phyloP scores from a whole-genome alignment of 2,113 vertebrate genomes.

The Alethe diademata region DNA sequence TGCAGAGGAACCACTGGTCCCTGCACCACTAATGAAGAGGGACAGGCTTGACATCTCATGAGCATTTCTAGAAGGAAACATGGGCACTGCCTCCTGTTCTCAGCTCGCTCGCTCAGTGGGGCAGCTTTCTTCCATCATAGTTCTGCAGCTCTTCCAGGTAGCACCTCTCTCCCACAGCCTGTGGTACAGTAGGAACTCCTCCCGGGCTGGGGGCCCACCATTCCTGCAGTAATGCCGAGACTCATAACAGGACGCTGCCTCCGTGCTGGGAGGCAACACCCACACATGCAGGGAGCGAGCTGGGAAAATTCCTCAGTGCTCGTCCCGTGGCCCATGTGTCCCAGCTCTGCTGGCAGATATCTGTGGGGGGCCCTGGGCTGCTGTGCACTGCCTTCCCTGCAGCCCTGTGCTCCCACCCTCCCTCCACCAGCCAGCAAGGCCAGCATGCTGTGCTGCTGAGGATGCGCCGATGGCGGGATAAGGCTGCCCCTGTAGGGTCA shows the following conservation, averaged over 20 bases:
- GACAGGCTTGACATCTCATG: neutral
- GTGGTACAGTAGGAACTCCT: neutral
- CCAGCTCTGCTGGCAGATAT: constrained; percentile 2
- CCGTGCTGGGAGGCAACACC: neutral
- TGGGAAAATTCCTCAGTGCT: constrained; percentile 33
- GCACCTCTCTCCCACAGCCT: neutral
- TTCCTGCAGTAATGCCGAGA: fast-evolving
- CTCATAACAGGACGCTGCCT: neutral
- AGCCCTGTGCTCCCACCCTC: neutral
- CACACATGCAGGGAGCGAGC: neutral
- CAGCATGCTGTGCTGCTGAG: fast-evolving
- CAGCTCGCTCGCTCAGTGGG: neutral
- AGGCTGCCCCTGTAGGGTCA: neutral
- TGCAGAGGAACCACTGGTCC: neutral
- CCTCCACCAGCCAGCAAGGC: fast-evolving
- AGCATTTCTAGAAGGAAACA: neutral
- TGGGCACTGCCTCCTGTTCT: neutral
- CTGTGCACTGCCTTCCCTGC: neutral
- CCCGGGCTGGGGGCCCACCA: neutral
- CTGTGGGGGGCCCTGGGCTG: neutral
- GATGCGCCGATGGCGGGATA: fast-evolving
- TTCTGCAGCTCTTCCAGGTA: neutral
- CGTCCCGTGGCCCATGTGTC: constrained; percentile 15
- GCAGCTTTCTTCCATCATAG: neutral
- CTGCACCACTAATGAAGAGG: neutral